Base-by-base conservation (phyloP, 2,888 invertebrate species). In the Disparrhopalites patrizii region DNA sequence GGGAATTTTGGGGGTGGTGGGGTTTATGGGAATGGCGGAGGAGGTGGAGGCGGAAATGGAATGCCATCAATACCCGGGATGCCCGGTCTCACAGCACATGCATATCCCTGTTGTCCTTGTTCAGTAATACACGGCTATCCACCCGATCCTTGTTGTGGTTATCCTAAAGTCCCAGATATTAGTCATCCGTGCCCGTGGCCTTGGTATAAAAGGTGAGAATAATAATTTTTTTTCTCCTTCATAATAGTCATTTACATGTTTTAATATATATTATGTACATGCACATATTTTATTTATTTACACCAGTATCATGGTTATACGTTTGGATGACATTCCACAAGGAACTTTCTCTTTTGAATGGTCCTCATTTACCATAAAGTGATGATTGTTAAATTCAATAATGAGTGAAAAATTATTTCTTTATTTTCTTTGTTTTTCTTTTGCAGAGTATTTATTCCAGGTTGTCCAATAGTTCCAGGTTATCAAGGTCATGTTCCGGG, bases 401-500 rank as follows among this genome's bases (percentile, higher is more conserved):
- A n/a, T n/a, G n/a, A n/a, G n/a, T 20, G 4, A 7, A 18, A 20
- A 51, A 25, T 51, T 18, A 13, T 51, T 51, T 47, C 18, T 47
- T 47, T 20, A 47, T 47, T 7, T 47, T 7, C n/a, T n/a, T 52
- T 30, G 4, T 5, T 28, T 43, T 20, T 30, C 40, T 43, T 23
- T 30, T 55, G 23, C 51, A 72, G 71, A 60, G 65, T 72, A 18
- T 70, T 56, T 64, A 52, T 61, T 23, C 67, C 67, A 13, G 70
- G 68, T 20, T 63, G 62, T 47, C 63, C 70, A 27, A 56, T 72
- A 47, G 38, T 69, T 8, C 72, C 72, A n/a, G 72, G 72, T 1
- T 73, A 73, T 58, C 31, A 36, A 51, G 73, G 73, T 18, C 73
- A 73, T 57, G 61, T 73, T 23, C 74, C 74, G 31, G 74, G 70